These are phyloP conservation scores for Dromaius novaehollandiae DNA, from an alignment of 2,113 vertebrate genomes.

Conservation along the genomic window DNA sequence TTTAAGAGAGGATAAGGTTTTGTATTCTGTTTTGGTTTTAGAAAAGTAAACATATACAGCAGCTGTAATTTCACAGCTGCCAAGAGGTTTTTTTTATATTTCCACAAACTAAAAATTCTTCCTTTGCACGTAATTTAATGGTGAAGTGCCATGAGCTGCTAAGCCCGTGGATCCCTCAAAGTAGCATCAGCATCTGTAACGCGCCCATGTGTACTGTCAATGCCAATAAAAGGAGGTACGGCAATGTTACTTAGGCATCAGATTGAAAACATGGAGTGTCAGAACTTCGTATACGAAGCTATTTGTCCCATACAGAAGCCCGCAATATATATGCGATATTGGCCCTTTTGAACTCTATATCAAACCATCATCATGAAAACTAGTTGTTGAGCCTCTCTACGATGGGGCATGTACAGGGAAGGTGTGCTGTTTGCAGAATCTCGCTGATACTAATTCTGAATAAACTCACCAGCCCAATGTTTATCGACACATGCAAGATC, in stretches of 20 bases:
- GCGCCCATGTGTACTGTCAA: background rate
- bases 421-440: background rate
- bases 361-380: background rate
- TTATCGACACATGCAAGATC: background rate
- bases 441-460: background rate
- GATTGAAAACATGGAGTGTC: background rate
- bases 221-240: background rate
- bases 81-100: background rate
- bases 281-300: background rate
- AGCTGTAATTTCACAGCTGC: slow-evolving; percentile 19
- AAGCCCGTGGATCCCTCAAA: background rate
- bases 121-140: background rate
- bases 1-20: background rate
- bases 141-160: background rate
- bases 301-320: background rate
- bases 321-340: background rate
- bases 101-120: background rate
- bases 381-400: background rate
- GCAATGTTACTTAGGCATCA: background rate
- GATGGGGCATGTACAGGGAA: accelerated
- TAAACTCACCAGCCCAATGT: accelerated
- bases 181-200: background rate
- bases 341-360: background rate
- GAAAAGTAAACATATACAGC: slow-evolving; percentile 2
- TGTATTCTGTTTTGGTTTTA: slow-evolving; percentile 29